Evolutionary conservation across 2,888 invertebrate genomes (phyloP), one percentile per base, ranked within the genome.

Genomic region (Synanthedon myopaeformis): DNA sequence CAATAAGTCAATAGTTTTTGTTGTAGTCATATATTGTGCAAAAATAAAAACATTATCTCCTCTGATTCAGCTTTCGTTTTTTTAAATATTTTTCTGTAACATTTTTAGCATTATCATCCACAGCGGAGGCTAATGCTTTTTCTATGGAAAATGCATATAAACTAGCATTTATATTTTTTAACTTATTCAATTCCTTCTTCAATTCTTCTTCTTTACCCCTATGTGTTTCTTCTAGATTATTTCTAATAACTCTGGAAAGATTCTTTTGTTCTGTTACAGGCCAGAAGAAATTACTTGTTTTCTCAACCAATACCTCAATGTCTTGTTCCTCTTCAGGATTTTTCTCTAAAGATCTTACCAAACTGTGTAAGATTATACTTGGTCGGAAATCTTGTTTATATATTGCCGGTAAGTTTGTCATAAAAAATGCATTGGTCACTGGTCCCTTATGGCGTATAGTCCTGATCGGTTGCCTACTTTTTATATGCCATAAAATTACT

Each of bases 401-500:
- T 61, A 91, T 90, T 57, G 91, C 89, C 3, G 89, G 84, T 55
- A 88, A 89, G 41, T 90, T 90, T 1, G 90, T 70, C 0, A 90
- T 88, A 66, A 94, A 91, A 55, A 89, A 88, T 1, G 93, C 89
- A 78, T 95, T 94, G 1, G 92, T 93, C 1, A 96, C 82, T 0
- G 90, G 74, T n/a, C 93, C 94, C 76, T 93, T 94, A 61, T 94
- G 94, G 48, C 88, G 78, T 59, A 95, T 84, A 51, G 89, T 91
- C 61, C 92, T 89, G 3, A 94, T 74, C 52, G 94, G 90, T 72
- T 96, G 94, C 56, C 90, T 88, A 71, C 94, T 96, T 5, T 82
- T 80, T 54, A 96, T 90, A 63, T 96, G 93, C 96, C 97, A 97
- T 19, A 96, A 70, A 59, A 92, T 90, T 0, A 96, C 92, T 56